Percentiles rank a stretch among this genome's conserved stretches.
Evolutionary conservation across 2,888 invertebrate species (phyloP).

Genomic region (Epinotia demarniana): DNA sequence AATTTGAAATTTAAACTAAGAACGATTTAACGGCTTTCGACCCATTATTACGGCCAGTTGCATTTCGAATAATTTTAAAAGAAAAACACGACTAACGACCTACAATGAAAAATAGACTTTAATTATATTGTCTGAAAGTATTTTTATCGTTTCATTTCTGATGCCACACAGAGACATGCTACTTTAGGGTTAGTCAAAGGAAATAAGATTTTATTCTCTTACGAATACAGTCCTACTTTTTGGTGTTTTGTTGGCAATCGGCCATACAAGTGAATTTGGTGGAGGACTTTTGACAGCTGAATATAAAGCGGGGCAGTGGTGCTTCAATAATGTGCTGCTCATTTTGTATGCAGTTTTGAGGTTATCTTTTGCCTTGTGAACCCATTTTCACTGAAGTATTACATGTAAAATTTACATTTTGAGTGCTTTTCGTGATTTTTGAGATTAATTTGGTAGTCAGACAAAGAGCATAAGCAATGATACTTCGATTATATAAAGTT

Average conservation of each 20-base stretch:
- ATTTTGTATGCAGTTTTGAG: conserved; percentile 27
- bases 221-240: not conserved
- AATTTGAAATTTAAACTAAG: conserved; percentile 45
- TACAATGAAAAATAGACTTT: conserved; percentile 2
- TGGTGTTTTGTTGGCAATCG: conserved; percentile 12
- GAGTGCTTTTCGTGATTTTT: too few relatives aligned
- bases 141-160: not conserved
- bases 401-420: not conserved
- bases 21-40: conserved; percentile 42
- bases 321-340: conserved; percentile 16
- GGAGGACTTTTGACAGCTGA: conserved; percentile 24
- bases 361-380: not conserved
- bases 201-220: not conserved
- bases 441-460: too few relatives aligned
- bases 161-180: conserved; percentile 1
- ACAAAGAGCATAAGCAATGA: too few relatives aligned
- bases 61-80: conserved; percentile 32
- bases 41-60: conserved; percentile 41
- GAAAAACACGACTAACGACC: conserved; percentile 11
- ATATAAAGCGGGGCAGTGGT: conserved; percentile 11
- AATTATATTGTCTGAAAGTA: not conserved
- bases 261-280: conserved; percentile 28
- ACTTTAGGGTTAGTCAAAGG: not conserved
- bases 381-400: not conserved
- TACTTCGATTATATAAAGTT: too few relatives aligned